Conservation (phyloP, 2,888 invertebrate genomes). For the Epistrophella euchroma region DNA sequence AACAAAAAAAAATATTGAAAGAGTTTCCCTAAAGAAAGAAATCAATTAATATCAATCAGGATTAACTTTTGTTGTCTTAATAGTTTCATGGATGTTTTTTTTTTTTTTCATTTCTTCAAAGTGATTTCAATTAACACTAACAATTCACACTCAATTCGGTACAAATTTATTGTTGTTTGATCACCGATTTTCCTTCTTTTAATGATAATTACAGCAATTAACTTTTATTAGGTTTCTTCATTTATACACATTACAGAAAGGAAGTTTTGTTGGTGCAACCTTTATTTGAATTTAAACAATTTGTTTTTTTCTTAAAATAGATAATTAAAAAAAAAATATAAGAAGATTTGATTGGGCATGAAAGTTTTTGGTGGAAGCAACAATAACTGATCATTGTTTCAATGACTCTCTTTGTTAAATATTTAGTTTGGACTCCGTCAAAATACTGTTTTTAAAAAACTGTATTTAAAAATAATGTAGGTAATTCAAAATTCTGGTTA, state of each 20-base stretch:
- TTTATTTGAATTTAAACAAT: conserved; percentile 15
- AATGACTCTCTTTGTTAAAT: no score
- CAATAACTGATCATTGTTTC: no score
- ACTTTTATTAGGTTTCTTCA: conserved; percentile 68
- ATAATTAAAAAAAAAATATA: background rate
- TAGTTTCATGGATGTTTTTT: conserved; percentile 53
- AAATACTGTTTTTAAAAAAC: no score
- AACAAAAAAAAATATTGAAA: conserved; percentile 22
- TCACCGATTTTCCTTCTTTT: conserved; percentile 63
- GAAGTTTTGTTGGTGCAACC: conserved; percentile 16
- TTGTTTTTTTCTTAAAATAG: conserved; percentile 1
- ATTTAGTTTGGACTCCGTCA: no score
- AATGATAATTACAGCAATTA: conserved; percentile 72
- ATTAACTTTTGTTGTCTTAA: conserved; percentile 45
- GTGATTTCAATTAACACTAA: conserved; percentile 69
- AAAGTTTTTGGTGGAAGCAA: no score
- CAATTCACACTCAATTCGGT: conserved; percentile 70
- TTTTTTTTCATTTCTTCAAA: conserved; percentile 63
- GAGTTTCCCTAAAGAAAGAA: conserved; percentile 18
- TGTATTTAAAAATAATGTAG: no score
- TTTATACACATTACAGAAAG: background rate
- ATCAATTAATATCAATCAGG: conserved; percentile 52
- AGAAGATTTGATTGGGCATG: background rate
- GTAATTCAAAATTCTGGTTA: no score
- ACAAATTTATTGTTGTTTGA: conserved; percentile 75